Conservation (phyloP, 2,888 invertebrate genomes). For the Tachina lurida region DNA sequence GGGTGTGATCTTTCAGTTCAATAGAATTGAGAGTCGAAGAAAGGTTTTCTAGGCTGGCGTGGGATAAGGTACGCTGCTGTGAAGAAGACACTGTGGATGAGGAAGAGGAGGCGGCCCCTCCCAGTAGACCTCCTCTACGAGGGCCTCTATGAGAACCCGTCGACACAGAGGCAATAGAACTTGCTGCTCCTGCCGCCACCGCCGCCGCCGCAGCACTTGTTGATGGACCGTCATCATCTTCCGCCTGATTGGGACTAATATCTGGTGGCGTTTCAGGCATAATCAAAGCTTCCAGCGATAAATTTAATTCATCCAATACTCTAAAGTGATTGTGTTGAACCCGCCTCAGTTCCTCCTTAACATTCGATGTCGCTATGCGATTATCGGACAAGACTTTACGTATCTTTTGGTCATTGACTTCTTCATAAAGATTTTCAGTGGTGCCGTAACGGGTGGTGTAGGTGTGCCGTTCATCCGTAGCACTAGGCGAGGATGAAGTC, state of each 20-base stretch:
- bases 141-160: constrained; percentile 74
- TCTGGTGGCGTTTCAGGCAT: constrained; percentile 88
- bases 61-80: constrained; percentile 78
- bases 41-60: constrained; percentile 81
- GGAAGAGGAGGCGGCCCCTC: constrained; percentile 77
- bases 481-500: constrained; percentile 78
- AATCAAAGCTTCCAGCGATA: constrained; percentile 93
- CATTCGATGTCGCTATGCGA: constrained; percentile 86
- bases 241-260: constrained; percentile 84
- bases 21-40: constrained; percentile 82
- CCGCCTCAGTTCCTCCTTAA: constrained; percentile 92
- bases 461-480: constrained; percentile 84
- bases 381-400: constrained; percentile 83
- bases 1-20: constrained; percentile 82
- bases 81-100: constrained; percentile 78
- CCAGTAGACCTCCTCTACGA: constrained; percentile 78
- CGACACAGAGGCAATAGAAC: constrained; percentile 64
- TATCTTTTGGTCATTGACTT: constrained; percentile 82
- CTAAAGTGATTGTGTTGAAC: constrained; percentile 93
- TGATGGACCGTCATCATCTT: constrained; percentile 84
- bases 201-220: constrained; percentile 66
- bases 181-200: constrained; percentile 30
- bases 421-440: constrained; percentile 86
- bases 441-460: constrained; percentile 91
- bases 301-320: constrained; percentile 92